Conservation (phyloP, 2,797 vertebrate species). For the Periophthalmus magnuspinnatus region DNA sequence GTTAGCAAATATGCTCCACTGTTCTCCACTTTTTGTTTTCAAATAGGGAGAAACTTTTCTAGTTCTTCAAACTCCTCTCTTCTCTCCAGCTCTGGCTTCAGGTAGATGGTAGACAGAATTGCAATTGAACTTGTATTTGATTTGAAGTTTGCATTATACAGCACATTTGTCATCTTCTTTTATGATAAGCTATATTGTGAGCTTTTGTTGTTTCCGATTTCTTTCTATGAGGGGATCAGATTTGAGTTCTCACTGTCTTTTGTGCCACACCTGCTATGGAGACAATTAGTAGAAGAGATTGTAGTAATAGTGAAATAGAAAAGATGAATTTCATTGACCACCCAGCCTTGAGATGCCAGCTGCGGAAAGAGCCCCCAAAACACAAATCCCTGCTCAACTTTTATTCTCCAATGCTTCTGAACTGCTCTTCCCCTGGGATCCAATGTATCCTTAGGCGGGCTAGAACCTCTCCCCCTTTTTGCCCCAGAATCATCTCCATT, state of each 20-base stretch:
- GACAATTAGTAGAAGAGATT: background rate
- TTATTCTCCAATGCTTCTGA: slow-evolving; percentile 39
- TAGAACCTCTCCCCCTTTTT: slow-evolving; percentile 21
- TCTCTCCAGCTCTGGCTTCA: background rate
- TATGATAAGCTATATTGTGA: background rate
- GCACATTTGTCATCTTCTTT: background rate
- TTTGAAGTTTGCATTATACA: too few species aligned
- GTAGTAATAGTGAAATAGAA: background rate
- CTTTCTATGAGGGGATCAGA: background rate
- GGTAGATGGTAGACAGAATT: background rate
- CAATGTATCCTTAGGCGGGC: slow-evolving; percentile 41
- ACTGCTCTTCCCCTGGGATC: slow-evolving; percentile 31
- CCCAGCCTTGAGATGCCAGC: background rate
- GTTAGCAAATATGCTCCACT: background rate
- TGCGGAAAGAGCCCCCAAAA: slow-evolving; percentile 4
- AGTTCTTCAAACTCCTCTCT: background rate
- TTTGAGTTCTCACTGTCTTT: background rate
- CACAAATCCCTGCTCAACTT: slow-evolving; percentile 24
- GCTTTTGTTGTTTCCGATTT: too few species aligned
- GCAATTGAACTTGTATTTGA: too few species aligned
- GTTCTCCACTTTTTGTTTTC: background rate
- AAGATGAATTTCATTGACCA: background rate
- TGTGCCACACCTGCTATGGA: background rate
- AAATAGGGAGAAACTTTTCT: background rate
- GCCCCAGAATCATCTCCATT: slow-evolving; percentile 35